phyloP scores from a whole-genome alignment of 37 sponge, comb jelly and placozoan species.

The Mnemiopsis leidyi region DNA sequence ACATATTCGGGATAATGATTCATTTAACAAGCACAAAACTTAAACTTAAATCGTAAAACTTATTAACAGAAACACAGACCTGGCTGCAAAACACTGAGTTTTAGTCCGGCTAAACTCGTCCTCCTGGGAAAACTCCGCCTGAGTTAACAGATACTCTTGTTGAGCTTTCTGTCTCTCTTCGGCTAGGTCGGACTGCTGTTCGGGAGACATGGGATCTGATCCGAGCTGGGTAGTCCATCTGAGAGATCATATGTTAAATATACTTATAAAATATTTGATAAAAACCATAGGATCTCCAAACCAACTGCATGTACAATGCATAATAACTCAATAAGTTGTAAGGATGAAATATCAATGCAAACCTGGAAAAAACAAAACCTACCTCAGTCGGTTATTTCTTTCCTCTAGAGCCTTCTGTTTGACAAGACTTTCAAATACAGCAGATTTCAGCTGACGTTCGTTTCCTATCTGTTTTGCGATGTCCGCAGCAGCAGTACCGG shows the following conservation, averaged over 20 bases:
- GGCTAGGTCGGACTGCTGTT: background rate
- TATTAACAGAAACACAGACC: background rate
- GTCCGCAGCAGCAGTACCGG: background rate
- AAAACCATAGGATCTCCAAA: no score
- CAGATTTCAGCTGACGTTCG: conserved; percentile 49
- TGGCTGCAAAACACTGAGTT: background rate
- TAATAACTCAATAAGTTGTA: no score
- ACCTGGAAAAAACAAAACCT: no score
- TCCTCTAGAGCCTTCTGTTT: conserved; percentile 53
- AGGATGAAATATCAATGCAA: no score
- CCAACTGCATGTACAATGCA: no score
- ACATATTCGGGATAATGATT: no score
- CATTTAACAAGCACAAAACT: no score
- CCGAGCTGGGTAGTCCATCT: conserved; percentile 59
- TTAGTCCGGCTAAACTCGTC: background rate
- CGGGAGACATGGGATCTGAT: conserved; percentile 23
- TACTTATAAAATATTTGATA: background rate
- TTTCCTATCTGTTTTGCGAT: conserved; percentile 51
- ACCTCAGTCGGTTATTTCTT: conserved; percentile 52
- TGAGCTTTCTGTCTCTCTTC: conserved; percentile 6
- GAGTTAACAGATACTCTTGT: conserved; percentile 25
- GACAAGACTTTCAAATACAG: conserved; percentile 52
- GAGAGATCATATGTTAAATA: background rate
- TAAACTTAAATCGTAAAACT: no score
- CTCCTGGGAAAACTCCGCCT: conserved; percentile 2